Base-by-base conservation (phyloP, 2,888 invertebrate species). In the Yponomeuta sedellus region DNA sequence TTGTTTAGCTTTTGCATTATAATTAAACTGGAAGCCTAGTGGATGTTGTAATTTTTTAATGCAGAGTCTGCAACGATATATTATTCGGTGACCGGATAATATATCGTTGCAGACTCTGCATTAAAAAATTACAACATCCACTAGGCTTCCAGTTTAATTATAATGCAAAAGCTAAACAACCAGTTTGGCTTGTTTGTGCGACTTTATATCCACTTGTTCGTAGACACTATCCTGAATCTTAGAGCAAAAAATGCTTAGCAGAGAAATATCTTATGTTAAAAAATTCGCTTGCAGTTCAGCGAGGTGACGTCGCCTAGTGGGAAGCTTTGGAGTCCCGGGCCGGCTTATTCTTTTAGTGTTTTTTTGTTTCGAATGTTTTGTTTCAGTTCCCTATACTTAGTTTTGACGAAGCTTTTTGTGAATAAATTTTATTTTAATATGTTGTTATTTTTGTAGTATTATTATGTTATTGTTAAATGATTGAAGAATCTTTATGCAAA, bases 41-140 rank as follows among this genome's bases (percentile, higher is more conserved):
- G 44, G 44, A 16, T 52, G 44, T 52, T 52, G 44, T 52, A 52
- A 52, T 52, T 52, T 34, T n/a, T 52, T 52, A 52, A 52, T 12
- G 44, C 44, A 52, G 16, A 16, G 44, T 52, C 16, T 52, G 44
- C 44, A 16, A 44, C 11, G 44, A 44, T 52, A 52, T 3, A 16
- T 52, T 52, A 16, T 12, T 52, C 44, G 44, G n/a, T n/a, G n/a
- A n/a, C n/a, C 44, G 44, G 16, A 12, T 16, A 52, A 52, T 16
- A 3, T 52, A 52, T 44, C 44, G 11, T 44, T 16, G 44, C 44
- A 52, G 16, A 52, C 44, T 16, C 16, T 52, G 44, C 44, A 12
- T 52, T 52, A 52, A 52, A n/a, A 34, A 52, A 52, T 52, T 52
- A 52, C 44, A 52, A 52, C 44, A 52, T 16, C 44, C 44, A 52